Evolutionary conservation across 2,113 vertebrate genomes (phyloP).

Genomic region (Xenopus tropicalis): DNA sequence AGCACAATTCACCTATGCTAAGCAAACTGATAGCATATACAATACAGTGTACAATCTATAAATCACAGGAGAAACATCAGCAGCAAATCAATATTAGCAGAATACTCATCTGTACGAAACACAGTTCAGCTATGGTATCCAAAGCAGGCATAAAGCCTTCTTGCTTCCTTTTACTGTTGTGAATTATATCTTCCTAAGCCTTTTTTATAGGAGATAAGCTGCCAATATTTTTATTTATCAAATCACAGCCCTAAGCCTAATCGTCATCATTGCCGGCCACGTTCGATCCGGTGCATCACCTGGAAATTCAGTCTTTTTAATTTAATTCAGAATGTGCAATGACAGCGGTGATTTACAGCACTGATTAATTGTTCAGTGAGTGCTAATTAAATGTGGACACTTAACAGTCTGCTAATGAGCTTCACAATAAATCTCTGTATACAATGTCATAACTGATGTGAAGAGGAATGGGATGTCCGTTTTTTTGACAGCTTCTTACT

Average conservation of each 20-base stretch:
- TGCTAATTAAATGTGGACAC: constrained; percentile 63
- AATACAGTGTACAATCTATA: too few species aligned
- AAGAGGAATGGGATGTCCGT: constrained; percentile 27
- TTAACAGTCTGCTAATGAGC: constrained; percentile 51
- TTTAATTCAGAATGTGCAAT: constrained; percentile 54
- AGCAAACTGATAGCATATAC: too few species aligned
- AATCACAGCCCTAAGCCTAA: constrained; percentile 52
- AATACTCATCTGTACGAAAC: too few species aligned
- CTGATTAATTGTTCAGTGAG: constrained; percentile 52
- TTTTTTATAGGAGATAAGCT: constrained; percentile 24
- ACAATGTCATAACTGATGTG: constrained; percentile 35
- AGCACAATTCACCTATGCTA: too few species aligned
- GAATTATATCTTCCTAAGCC: background rate
- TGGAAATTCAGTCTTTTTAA: constrained; percentile 57
- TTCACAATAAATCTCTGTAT: constrained; percentile 30
- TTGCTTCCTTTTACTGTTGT: background rate
- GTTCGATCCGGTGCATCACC: constrained; percentile 57
- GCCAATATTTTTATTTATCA: constrained; percentile 52
- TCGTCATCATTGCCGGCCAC: constrained; percentile 47
- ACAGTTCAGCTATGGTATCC: too few species aligned
- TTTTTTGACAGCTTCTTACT: constrained; percentile 26
- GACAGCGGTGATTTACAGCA: constrained; percentile 49
- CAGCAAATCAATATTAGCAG: too few species aligned
- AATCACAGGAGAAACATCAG: too few species aligned
- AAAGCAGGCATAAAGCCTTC: background rate